phyloP scores from a whole-genome alignment of 1,140 invertebrate species.

The Apocrypta bakeri region DNA sequence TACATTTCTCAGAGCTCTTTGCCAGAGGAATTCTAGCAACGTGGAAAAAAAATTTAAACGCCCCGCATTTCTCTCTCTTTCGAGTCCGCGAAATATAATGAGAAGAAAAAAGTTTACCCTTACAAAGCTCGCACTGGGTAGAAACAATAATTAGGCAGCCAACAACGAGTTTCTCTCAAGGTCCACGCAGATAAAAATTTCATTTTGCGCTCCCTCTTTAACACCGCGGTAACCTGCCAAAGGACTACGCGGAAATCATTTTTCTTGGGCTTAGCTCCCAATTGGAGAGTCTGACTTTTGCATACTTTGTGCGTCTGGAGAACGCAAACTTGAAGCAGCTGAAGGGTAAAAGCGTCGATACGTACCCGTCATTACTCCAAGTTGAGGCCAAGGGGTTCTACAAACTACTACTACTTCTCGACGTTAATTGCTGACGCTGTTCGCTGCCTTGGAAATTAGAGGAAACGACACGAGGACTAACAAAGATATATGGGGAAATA shows the following conservation, averaged over 20 bases:
- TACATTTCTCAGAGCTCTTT: neutral
- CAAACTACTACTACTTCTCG: constrained; percentile 48
- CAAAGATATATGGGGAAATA: constrained; percentile 4
- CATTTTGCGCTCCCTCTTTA: constrained; percentile 1
- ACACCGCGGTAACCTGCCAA: neutral
- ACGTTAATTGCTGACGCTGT: constrained; percentile 55
- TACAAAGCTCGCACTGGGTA: neutral
- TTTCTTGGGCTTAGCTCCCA: neutral
- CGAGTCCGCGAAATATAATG: neutral
- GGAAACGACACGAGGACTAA: constrained; percentile 31
- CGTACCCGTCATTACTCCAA: constrained; percentile 2
- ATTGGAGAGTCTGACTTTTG: constrained; percentile 26
- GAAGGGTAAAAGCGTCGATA: constrained; percentile 26
- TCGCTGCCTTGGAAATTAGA: constrained; percentile 26
- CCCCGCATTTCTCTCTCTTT: constrained; percentile 22
- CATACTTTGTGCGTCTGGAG: constrained; percentile 17
- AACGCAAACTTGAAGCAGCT: neutral
- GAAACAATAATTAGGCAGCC: neutral
- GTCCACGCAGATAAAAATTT: constrained; percentile 18
- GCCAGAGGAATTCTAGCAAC: neutral
- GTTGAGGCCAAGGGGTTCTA: neutral
- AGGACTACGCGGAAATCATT: constrained; percentile 19
- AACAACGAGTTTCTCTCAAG: neutral
- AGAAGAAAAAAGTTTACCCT: neutral
- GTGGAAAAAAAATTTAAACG: neutral